Base-by-base conservation (phyloP, 2,888 invertebrate species). In the Xanthorhoe spadicearia region DNA sequence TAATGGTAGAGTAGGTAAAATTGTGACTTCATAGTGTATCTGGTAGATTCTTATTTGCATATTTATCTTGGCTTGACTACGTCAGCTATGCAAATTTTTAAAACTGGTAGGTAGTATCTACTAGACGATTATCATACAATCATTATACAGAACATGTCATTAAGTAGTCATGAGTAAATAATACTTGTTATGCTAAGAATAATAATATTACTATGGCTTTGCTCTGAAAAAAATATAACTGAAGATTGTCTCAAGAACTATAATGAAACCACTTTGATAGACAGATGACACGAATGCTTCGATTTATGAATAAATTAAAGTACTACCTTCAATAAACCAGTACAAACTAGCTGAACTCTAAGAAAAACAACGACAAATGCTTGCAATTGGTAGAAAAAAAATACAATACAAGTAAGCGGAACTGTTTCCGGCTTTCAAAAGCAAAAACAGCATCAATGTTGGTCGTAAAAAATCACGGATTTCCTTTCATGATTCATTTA, bases 401-500 rank as follows among this genome's bases (percentile, higher is more conserved):
- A 58, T 17, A 50, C 23, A 55, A 58, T 56, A n/a, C 52, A 60
- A 60, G 51, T 38, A 53, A 43, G 19, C 57, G 49, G 48, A 56
- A 50, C 53, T 53, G 32, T 13, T 18, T 15, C 17, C 48, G 48
- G 48, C 23, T 58, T 55, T 56, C 63, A 66, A 67, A 64, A 10
- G 32, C 57, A 72, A 74, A 72, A 72, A 72, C 57, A 43, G 52
- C 51, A 32, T 48, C 43, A 70, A 63, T 56, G 53, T 52, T 61
- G 67, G 68, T 61, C 55, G 55, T 65, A 65, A 62, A 69, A 69
- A 61, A 50, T 52, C 15, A 51, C 61, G 58, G 69, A 66, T 46
- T 68, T 70, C 69, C 70, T 62, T 46, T 57, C 51, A 51, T 61
- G 62, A 66, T 56, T 68, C 56, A 68, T 68, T 59, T 66, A 15